phyloP scores from a whole-genome alignment of 2,888 invertebrate genomes.

The Orthonychiurus folsomi region DNA sequence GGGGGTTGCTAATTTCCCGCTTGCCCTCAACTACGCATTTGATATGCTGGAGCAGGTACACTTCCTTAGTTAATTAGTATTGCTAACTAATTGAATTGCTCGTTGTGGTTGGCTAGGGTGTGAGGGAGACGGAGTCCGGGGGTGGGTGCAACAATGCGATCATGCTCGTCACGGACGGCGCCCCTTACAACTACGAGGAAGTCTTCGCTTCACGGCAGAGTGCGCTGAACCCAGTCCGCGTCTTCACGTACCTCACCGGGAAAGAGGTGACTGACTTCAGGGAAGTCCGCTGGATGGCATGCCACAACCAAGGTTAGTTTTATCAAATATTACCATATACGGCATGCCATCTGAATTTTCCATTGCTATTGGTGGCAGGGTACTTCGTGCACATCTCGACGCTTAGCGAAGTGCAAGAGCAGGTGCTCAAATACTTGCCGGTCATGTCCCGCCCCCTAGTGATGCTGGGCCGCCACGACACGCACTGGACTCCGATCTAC shows the following conservation, averaged over 20 bases:
- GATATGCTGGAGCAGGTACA: conserved; percentile 62
- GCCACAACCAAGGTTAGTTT: conserved; percentile 79
- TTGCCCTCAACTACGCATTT: conserved; percentile 76
- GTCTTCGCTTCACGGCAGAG: conserved; percentile 58
- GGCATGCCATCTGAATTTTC: background rate
- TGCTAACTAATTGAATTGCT: no score
- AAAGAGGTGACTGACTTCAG: conserved; percentile 86
- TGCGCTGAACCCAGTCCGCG: conserved; percentile 59
- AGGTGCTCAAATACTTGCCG: conserved; percentile 92
- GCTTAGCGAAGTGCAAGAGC: conserved; percentile 92
- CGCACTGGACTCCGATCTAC: conserved; percentile 96
- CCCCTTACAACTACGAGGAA: conserved; percentile 85
- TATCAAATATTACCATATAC: background rate
- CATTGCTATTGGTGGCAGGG: conserved; percentile 51
- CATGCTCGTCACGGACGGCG: conserved; percentile 96
- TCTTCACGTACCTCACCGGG: conserved; percentile 97
- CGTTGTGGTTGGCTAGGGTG: no score
- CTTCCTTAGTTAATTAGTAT: no score
- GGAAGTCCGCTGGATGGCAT: conserved; percentile 97
- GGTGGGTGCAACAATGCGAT: conserved; percentile 97
- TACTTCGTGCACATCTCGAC: conserved; percentile 95
- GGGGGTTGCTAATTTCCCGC: conserved; percentile 73
- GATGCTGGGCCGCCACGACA: conserved; percentile 51
- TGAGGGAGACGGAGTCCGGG: background rate
- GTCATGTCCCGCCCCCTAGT: conserved; percentile 95